Percentiles rank a stretch among this genome's conserved stretches.
These are phyloP conservation scores for Coregonus sp. DNA, from an alignment of 2,797 vertebrate species.

Conservation along the genomic window DNA sequence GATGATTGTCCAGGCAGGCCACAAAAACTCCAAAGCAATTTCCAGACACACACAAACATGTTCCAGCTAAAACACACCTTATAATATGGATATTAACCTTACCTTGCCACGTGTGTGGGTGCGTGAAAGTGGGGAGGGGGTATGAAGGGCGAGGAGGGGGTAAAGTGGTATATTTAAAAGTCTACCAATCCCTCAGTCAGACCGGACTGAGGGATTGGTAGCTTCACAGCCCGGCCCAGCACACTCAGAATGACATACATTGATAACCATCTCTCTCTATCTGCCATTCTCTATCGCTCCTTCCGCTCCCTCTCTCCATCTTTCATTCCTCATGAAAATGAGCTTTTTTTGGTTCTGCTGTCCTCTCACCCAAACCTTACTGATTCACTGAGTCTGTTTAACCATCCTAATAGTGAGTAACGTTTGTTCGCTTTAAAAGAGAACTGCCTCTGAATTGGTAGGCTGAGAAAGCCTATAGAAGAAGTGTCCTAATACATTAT, in stretches of 20 bases:
- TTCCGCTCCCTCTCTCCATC: slow-evolving; percentile 16
- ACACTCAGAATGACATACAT: neutral
- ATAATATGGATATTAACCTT: too few relatives aligned
- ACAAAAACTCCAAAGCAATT: neutral
- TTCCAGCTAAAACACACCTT: neutral
- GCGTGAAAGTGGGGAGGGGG: neutral
- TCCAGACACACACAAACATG: neutral
- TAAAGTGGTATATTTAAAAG: neutral
- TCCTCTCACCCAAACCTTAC: neutral
- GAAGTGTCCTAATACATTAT: neutral
- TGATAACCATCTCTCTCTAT: neutral
- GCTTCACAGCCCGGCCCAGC: neutral
- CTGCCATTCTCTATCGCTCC: neutral
- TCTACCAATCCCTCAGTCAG: neutral
- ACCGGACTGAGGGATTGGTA: neutral
- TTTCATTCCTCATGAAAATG: neutral
- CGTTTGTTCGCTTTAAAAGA: too few relatives aligned
- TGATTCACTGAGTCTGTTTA: neutral
- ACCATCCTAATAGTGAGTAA: neutral
- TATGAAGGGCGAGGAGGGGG: too few relatives aligned
- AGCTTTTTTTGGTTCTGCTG: neutral
- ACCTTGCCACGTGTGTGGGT: neutral
- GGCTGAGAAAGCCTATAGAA: neutral
- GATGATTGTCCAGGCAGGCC: neutral
- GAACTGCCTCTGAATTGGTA: neutral